Evolutionary conservation across 23 tunicate genomes (phyloP).

Genomic region (Pegea sp.): DNA sequence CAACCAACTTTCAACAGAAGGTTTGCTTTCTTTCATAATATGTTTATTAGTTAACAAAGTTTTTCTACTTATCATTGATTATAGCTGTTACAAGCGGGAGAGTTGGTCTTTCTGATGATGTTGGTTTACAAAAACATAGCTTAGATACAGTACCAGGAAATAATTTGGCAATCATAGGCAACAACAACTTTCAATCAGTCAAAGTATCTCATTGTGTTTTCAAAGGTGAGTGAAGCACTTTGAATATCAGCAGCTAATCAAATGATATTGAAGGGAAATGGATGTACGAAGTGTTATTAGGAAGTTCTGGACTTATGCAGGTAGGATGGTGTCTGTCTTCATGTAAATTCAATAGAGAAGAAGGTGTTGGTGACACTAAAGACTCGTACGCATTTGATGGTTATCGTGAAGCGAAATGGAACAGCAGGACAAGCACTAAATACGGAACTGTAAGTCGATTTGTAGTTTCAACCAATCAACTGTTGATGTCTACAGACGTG

Average conservation of each 20-base stretch:
- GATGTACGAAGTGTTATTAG: constrained; percentile 73
- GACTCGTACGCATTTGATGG: constrained; percentile 81
- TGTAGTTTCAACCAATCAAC: too few species aligned
- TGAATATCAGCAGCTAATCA: neutral
- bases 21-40: too few species aligned
- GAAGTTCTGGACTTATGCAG: constrained; percentile 75
- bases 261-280: constrained; percentile 48
- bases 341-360: constrained; percentile 75
- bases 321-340: constrained; percentile 68
- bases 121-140: constrained; percentile 49
- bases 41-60: too few species aligned
- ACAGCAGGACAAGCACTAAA: constrained; percentile 34
- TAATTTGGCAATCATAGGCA: constrained; percentile 58
- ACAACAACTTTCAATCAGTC: constrained; percentile 79
- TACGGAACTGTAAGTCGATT: constrained; percentile 71
- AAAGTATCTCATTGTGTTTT: constrained; percentile 79
- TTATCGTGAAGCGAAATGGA: constrained; percentile 86
- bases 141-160: constrained; percentile 75
- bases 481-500: too few species aligned
- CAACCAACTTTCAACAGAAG: too few species aligned
- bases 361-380: constrained; percentile 81
- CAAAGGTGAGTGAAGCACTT: constrained; percentile 34
- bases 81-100: too few species aligned
- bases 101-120: constrained; percentile 30
- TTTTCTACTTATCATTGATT: too few species aligned